Percentiles rank a stretch among this genome's conserved stretches.
Evolutionary conservation across 2,113 vertebrate genomes (phyloP).

Genomic region (Vireo altiloquus): DNA sequence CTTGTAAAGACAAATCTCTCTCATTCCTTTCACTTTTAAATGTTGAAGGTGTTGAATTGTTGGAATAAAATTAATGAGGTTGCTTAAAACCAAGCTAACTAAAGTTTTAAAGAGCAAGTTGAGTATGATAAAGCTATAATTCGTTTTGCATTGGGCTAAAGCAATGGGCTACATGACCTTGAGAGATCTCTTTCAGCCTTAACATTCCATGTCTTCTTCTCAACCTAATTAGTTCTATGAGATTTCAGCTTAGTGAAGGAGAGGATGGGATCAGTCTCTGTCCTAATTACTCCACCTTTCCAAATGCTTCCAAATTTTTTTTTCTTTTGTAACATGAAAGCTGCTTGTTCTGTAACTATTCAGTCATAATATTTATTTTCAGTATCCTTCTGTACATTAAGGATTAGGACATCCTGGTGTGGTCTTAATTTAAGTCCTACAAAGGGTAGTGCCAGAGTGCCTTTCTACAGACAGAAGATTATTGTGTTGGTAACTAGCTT

Average conservation of each 20-base stretch:
- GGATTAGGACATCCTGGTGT: constrained; percentile 14
- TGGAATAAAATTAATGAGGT: not conserved
- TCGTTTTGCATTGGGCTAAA: not conserved
- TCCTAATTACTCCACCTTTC: not conserved
- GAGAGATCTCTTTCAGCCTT: not conserved
- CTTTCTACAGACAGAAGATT: constrained; percentile 6
- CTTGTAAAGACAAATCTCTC: not conserved
- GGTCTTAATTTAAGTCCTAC: not conserved
- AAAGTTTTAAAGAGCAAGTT: not conserved
- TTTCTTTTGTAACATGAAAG: not conserved
- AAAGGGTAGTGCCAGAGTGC: not conserved
- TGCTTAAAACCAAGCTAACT: not conserved
- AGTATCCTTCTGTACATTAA: not conserved
- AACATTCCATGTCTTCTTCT: not conserved
- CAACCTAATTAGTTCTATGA: not conserved
- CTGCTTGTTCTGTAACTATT: not conserved
- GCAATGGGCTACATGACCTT: not conserved
- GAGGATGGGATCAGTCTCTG: not conserved
- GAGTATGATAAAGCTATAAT: not conserved
- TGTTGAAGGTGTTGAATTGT: not conserved
- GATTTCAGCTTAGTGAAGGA: not conserved
- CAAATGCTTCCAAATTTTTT: not conserved
- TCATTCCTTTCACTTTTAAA: not conserved
- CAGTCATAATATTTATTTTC: constrained; percentile 8
- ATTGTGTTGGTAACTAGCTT: not conserved